These are phyloP conservation scores for Cyprinodon brontotheroides DNA, from an alignment of 2,113 vertebrate genomes.

Conservation along the genomic window DNA sequence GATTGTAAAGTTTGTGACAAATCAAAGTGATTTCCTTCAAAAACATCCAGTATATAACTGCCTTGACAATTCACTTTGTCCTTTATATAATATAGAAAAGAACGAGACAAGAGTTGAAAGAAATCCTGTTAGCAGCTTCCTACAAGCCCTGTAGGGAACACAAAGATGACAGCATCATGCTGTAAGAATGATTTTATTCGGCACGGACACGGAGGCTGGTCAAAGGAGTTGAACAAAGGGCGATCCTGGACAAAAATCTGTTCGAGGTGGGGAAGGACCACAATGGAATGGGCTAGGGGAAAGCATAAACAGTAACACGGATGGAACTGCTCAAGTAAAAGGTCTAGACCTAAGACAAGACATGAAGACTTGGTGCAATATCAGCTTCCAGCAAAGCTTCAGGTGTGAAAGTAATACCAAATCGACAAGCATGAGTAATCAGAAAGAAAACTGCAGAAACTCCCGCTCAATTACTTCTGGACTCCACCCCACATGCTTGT, in stretches of 20 bases:
- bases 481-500: conserved; percentile 42
- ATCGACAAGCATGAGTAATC: background rate
- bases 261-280: no score
- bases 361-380: background rate
- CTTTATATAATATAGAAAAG: background rate
- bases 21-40: no score
- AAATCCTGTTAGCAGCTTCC: background rate
- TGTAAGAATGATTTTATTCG: background rate
- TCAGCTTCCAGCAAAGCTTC: background rate
- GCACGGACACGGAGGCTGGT: no score
- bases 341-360: no score
- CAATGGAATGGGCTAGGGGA: no score
- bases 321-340: no score
- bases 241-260: background rate
- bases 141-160: no score
- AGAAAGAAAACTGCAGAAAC: conserved; percentile 15
- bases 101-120: background rate
- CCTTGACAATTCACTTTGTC: background rate
- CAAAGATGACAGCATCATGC: background rate
- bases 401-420: background rate
- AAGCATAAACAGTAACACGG: no score
- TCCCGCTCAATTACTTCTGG: conserved; percentile 34
- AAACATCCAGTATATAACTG: no score
- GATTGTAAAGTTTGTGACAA: no score
- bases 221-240: background rate